phyloP scores from a whole-genome alignment of 2,888 invertebrate genomes.

The Andrena camellia region DNA sequence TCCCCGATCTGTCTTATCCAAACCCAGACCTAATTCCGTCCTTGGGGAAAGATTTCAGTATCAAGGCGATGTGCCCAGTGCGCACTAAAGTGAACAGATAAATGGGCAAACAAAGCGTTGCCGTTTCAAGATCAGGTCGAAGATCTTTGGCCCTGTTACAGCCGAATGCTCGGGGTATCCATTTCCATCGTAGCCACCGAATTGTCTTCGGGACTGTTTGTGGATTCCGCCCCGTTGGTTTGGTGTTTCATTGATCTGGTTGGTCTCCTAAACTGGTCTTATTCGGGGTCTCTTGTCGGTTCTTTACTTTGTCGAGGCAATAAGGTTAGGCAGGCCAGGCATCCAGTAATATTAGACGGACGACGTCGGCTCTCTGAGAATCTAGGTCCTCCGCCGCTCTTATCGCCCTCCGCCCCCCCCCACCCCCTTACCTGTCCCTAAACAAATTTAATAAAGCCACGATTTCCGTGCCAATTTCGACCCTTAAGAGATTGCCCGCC shows the following conservation, averaged over 20 bases:
- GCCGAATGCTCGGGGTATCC: slow-evolving; percentile 36
- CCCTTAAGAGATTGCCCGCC: slow-evolving; percentile 71
- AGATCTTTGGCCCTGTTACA: background rate
- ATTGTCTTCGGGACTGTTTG: slow-evolving; percentile 64
- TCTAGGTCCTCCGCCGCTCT: slow-evolving; percentile 65
- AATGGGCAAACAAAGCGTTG: background rate
- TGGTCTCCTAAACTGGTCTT: slow-evolving; percentile 72
- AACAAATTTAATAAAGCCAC: slow-evolving; percentile 85
- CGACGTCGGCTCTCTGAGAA: slow-evolving; percentile 69
- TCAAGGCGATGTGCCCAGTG: background rate
- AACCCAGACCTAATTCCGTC: too few relatives aligned
- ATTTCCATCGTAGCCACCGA: slow-evolving; percentile 58
- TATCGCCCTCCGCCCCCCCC: slow-evolving; percentile 14
- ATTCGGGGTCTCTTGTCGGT: slow-evolving; percentile 71
- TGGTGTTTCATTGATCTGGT: slow-evolving; percentile 77
- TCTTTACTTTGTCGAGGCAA: slow-evolving; percentile 81
- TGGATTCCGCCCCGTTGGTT: slow-evolving; percentile 65
- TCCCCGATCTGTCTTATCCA: too few relatives aligned
- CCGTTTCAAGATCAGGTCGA: slow-evolving; percentile 19
- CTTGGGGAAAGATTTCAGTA: too few relatives aligned
- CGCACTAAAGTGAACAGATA: slow-evolving; percentile 1
- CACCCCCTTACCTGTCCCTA: slow-evolving; percentile 75
- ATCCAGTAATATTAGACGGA: slow-evolving; percentile 81
- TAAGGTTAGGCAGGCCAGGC: slow-evolving; percentile 80
- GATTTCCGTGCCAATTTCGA: slow-evolving; percentile 82